Evolutionary conservation across 2,888 invertebrate genomes (phyloP), one percentile per base, ranked within the genome.

Genomic region (Pterostichus niger): DNA sequence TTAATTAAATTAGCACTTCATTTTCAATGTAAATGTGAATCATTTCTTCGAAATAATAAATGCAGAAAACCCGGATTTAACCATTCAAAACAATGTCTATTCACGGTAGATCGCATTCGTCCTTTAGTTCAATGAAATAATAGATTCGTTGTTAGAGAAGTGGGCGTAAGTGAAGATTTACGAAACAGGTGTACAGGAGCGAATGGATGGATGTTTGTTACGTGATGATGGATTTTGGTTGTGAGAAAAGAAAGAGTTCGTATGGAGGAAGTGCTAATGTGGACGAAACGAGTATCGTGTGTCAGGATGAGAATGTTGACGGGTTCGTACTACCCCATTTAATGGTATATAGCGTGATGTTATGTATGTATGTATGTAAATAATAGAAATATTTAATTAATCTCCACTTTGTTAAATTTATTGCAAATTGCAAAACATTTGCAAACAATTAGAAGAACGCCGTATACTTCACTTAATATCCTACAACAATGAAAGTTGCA

Each of bases 391-490:
- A 17, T 71, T 71, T 71, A 71, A 71, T 71, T 44, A 71, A 71
- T 71, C 44, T 24, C 40, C 64, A 44, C n/a, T 71, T 24, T 9
- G 15, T 64, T 46, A 71, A 71, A 71, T 46, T 75, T 75, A 75
- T 52, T 49, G 75, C 40, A 33, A 31, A 75, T 75, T 73, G 10
- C 46, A 24, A 24, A 73, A 73, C 44, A 73, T 46, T 75, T 52
- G 15, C 52, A 75, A 75, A 75, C 75, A 75, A 75, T 75, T n/a
- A 49, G 5, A 75, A 52, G 52, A 71, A 17, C 56, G n/a, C 68
- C 46, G 5, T 59, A 59, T 11, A 13, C n/a, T 40, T 64, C 7
- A 15, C 40, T 35, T 17, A 64, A 71, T 44, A 40, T 71, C 40
- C 15, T 17, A 44, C 68, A 64, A 35, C 15, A 71, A 17, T 46